Evolutionary conservation across 1,140 invertebrate species (phyloP).

Genomic region (Zaprionus tsacasi): DNA sequence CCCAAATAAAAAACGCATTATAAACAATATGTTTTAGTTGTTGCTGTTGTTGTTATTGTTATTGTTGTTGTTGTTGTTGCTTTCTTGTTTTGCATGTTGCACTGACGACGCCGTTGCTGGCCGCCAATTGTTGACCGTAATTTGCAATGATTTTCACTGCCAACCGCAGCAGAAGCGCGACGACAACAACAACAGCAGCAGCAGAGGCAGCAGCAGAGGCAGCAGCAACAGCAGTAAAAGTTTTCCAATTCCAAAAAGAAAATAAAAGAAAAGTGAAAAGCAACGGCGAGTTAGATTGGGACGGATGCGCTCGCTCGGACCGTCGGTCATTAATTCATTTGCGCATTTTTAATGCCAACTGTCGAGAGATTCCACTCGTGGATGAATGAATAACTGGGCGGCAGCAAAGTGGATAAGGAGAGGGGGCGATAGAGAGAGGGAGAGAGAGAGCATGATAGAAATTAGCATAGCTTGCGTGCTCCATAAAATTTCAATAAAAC

Average conservation of each 20-base stretch:
- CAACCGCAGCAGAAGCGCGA: constrained; percentile 61
- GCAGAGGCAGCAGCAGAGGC: constrained; percentile 9
- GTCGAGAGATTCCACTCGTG: constrained; percentile 22
- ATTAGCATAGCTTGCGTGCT: neutral
- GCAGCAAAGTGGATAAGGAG: neutral
- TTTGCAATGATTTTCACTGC: constrained; percentile 74
- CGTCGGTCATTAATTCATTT: constrained; percentile 66
- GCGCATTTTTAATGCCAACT: constrained; percentile 45
- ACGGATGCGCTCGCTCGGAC: constrained; percentile 31
- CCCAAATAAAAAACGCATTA: constrained; percentile 81
- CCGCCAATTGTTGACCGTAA: constrained; percentile 68
- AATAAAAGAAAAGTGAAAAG: constrained; percentile 79
- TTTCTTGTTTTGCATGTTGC: constrained; percentile 78
- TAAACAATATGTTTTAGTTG: constrained; percentile 76
- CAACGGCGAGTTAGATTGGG: constrained; percentile 55
- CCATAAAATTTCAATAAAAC: neutral
- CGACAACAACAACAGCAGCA: constrained; percentile 31
- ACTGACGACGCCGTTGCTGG: constrained; percentile 35
- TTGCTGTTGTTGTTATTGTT: constrained; percentile 16
- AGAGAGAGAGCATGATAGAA: neutral
- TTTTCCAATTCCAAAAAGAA: constrained; percentile 68
- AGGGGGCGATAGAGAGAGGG: too few relatives aligned
- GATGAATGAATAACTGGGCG: constrained; percentile 27
- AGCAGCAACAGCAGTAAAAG: constrained; percentile 59
- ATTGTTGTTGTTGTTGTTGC: constrained; percentile 40